Percentiles rank a stretch among this genome's conserved stretches.
These are phyloP conservation scores for Zaprionus inermis DNA, from an alignment of 1,140 invertebrate genomes.

Conservation along the genomic window DNA sequence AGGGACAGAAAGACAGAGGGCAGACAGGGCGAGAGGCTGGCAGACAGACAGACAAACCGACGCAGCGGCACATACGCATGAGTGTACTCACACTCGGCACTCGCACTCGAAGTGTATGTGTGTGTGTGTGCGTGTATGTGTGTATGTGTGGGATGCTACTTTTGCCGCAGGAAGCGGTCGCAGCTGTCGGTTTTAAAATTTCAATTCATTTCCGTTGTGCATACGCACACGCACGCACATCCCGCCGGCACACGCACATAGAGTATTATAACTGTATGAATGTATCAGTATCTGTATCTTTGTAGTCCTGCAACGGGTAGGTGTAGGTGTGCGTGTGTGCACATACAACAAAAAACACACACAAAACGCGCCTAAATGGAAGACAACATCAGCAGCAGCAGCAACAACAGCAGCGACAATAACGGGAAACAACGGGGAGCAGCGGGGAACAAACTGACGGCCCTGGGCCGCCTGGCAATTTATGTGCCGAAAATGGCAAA, in stretches of 20 bases:
- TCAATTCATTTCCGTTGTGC: slow-evolving; percentile 81
- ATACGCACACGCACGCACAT: slow-evolving; percentile 37
- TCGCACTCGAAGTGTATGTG: slow-evolving; percentile 55
- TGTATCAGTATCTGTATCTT: not conserved
- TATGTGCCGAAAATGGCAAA: slow-evolving; percentile 66
- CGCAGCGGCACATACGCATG: slow-evolving; percentile 27
- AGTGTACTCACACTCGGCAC: slow-evolving; percentile 20
- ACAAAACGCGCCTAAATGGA: slow-evolving; percentile 73
- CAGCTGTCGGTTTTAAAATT: slow-evolving; percentile 82
- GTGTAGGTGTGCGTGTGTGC: not conserved
- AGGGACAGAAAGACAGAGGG: slow-evolving; percentile 16
- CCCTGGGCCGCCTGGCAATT: slow-evolving; percentile 42
- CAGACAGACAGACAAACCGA: not conserved
- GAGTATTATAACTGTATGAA: slow-evolving; percentile 20
- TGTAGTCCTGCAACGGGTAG: not conserved
- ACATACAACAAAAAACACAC: slow-evolving; percentile 17
- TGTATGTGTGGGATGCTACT: slow-evolving; percentile 50
- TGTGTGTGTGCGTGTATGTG: slow-evolving; percentile 8
- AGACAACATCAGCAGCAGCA: slow-evolving; percentile 54
- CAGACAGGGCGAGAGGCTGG: not conserved
- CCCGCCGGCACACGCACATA: not conserved
- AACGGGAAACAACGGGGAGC: slow-evolving; percentile 1
- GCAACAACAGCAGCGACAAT: slow-evolving; percentile 15
- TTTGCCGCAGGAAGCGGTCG: slow-evolving; percentile 81
- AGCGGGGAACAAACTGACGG: slow-evolving; percentile 22